Evolutionary conservation across 2,113 vertebrate genomes (phyloP).

Genomic region (Anoplopoma fimbria): DNA sequence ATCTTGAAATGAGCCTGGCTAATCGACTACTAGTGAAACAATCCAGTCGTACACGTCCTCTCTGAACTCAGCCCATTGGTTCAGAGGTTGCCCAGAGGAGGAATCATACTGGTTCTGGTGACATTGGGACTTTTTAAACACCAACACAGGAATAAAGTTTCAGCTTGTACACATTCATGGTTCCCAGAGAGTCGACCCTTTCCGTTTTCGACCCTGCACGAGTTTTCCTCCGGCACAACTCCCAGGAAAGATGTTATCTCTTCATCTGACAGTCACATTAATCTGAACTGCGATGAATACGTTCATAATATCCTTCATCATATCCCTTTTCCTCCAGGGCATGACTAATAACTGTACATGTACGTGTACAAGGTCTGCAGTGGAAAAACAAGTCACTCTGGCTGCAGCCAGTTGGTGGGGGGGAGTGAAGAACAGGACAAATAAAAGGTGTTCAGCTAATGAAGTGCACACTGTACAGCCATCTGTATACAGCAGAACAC

Average conservation of each 20-base stretch:
- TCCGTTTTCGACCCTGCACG: too few relatives aligned
- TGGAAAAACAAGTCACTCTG: conserved; percentile 36
- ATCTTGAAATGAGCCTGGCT: too few relatives aligned
- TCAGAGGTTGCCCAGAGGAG: not conserved
- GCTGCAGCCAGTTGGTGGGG: not conserved
- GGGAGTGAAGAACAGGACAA: conserved; percentile 38
- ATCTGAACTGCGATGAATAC: not conserved
- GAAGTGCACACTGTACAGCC: conserved; percentile 27
- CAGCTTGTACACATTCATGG: not conserved
- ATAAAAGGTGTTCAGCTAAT: conserved; percentile 50
- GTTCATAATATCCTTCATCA: too few relatives aligned
- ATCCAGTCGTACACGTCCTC: not conserved
- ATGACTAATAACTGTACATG: conserved; percentile 18
- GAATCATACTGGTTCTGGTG: not conserved
- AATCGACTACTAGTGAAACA: not conserved
- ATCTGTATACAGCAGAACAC: conserved; percentile 37
- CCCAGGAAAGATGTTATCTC: not conserved
- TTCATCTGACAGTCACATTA: not conserved
- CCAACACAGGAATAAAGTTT: not conserved
- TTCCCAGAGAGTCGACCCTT: not conserved
- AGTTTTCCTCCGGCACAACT: not conserved
- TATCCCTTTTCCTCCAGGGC: not conserved
- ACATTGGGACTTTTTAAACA: not conserved
- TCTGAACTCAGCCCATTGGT: not conserved
- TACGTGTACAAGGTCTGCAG: not conserved